These are phyloP conservation scores for Drosophila formosana DNA, from an alignment of 2,888 invertebrate genomes.

Conservation along the genomic window DNA sequence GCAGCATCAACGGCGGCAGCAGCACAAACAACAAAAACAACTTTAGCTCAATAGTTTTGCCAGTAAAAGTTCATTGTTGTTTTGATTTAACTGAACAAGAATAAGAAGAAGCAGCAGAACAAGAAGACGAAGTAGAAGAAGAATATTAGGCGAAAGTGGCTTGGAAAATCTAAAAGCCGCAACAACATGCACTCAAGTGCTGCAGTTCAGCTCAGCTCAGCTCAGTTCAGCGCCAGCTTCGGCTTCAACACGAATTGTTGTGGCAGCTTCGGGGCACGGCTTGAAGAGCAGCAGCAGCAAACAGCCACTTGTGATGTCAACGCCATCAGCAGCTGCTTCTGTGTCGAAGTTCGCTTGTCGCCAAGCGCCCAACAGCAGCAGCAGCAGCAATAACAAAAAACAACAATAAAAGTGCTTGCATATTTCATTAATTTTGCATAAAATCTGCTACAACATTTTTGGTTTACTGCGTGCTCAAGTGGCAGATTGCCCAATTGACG, in stretches of 20 bases:
- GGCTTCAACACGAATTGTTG: constrained; percentile 29
- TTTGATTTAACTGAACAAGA: constrained; percentile 60
- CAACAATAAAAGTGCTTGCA: constrained; percentile 47
- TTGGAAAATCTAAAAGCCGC: constrained; percentile 76
- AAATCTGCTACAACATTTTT: constrained; percentile 59
- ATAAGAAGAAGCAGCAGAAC: constrained; percentile 32
- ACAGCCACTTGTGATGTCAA: constrained; percentile 72
- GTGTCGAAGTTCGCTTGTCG: constrained; percentile 55
- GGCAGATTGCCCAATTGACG: constrained; percentile 53
- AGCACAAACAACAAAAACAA: constrained; percentile 22
- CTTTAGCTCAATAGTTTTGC: constrained; percentile 62
- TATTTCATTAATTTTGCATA: constrained; percentile 76
- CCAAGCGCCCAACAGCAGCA: constrained; percentile 25
- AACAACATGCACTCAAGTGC: constrained; percentile 63
- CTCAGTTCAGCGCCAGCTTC: constrained; percentile 28
- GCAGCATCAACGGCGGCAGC: constrained; percentile 31
- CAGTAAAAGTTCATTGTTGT: constrained; percentile 69
- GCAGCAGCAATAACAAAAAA: constrained; percentile 12
- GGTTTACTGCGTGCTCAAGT: constrained; percentile 72
- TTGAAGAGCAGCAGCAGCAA: constrained; percentile 23
- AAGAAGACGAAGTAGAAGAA: constrained; percentile 39
- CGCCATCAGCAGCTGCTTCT: constrained; percentile 62
- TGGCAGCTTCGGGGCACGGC: constrained; percentile 33
- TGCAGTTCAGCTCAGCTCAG: constrained; percentile 34
- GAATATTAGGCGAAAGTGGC: constrained; percentile 78